A percentile compares a stretch with the other conserved stretches of the same genome.
These are phyloP conservation scores for Zeuzera pyrina DNA, from an alignment of 2,888 invertebrate species.

Conservation along the genomic window DNA sequence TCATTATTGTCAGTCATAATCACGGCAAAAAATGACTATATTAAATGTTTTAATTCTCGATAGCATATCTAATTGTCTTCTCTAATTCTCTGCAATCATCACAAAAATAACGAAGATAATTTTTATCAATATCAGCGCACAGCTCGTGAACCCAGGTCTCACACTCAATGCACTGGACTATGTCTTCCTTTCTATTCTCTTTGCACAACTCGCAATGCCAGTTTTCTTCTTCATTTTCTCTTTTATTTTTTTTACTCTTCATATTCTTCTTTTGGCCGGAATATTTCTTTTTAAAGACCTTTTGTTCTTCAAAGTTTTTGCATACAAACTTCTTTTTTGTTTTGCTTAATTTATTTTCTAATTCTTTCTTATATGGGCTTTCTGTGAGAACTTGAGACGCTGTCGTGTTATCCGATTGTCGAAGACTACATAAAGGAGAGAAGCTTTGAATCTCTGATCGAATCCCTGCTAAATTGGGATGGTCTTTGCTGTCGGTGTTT, in stretches of 20 bases:
- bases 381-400: conserved; percentile 6
- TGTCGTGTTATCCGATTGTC: conserved; percentile 4
- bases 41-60: conserved; percentile 1
- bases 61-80: conserved; percentile 1
- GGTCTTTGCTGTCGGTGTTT: neutral
- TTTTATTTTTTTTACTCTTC: conserved; percentile 5
- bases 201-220: conserved; percentile 9
- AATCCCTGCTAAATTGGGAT: conserved; percentile 1
- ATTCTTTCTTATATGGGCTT: conserved; percentile 8
- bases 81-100: conserved; percentile 2
- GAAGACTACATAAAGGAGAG: conserved; percentile 6
- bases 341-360: conserved; percentile 9
- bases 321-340: conserved; percentile 9
- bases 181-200: conserved; percentile 9
- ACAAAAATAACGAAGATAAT: conserved; percentile 5
- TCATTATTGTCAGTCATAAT: too few relatives aligned
- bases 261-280: conserved; percentile 2
- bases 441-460: conserved; percentile 3
- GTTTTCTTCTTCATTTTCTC: too few relatives aligned
- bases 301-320: conserved; percentile 3
- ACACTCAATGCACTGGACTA: conserved; percentile 8
- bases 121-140: conserved; percentile 9
- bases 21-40: too few relatives aligned
- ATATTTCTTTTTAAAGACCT: neutral
- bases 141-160: conserved; percentile 9